These are phyloP conservation scores for Lycia hirtaria DNA, from an alignment of 2,888 invertebrate species.

Conservation along the genomic window DNA sequence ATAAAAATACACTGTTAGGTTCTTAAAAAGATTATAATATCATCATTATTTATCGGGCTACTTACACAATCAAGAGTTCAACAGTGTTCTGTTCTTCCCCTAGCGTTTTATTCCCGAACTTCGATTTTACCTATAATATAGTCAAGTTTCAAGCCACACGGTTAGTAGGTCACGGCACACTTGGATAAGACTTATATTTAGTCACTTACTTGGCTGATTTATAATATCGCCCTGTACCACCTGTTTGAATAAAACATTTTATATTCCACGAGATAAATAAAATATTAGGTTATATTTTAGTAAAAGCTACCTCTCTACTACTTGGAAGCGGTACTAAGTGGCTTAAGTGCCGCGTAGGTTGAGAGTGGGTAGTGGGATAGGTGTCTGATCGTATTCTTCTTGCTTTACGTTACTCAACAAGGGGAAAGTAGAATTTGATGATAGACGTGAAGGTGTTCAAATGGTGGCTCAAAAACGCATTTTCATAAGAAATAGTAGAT, in stretches of 20 bases:
- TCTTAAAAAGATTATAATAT: too few relatives aligned
- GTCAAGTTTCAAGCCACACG: constrained; percentile 22
- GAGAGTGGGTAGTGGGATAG: not conserved
- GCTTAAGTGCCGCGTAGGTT: not conserved
- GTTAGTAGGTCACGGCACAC: constrained; percentile 19
- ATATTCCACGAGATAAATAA: constrained; percentile 2
- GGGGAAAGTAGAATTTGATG: too few relatives aligned
- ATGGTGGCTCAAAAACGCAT: too few relatives aligned
- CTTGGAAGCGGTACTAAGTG: not conserved
- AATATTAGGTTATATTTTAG: not conserved
- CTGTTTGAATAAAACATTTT: constrained; percentile 22
- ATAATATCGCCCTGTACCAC: constrained; percentile 9
- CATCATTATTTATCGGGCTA: constrained; percentile 26
- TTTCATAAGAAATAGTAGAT: too few relatives aligned
- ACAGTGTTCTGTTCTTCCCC: constrained; percentile 21
- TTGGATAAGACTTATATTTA: constrained; percentile 14
- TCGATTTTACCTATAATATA: constrained; percentile 24
- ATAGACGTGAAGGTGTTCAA: too few relatives aligned
- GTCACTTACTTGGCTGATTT: constrained; percentile 22
- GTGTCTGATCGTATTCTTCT: not conserved
- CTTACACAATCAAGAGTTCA: constrained; percentile 13
- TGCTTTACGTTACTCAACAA: too few relatives aligned
- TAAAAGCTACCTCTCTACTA: constrained; percentile 4
- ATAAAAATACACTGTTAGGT: too few relatives aligned
- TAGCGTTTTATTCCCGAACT: constrained; percentile 20